Evolutionary conservation across 1,140 invertebrate genomes (phyloP), one percentile per base, ranked within the genome.

Genomic region (Penaeus japonicus): DNA sequence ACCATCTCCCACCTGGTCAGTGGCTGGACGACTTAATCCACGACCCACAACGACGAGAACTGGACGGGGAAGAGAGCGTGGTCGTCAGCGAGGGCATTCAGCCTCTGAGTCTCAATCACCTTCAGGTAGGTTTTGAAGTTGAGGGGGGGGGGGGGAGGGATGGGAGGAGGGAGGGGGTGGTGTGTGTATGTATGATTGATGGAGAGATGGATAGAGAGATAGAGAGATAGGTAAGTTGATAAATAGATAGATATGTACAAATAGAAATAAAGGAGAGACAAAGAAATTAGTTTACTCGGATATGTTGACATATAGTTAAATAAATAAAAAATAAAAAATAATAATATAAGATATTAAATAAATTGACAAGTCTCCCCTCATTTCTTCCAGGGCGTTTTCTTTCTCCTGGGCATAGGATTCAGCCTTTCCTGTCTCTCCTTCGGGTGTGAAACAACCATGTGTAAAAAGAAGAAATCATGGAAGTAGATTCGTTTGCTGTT

Each of bases 21-120:
- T 87, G 86, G 86, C 79, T 87, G 0, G 17, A 32, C 2, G 86
- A 87, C 79, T 30, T 87, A 5, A 87, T 87, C 18, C 82, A 87
- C 32, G 86, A 87, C 79, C 86, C 86, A 15, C n/a, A 77, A 24
- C 4, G 86, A 22, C 22, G 86, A 2, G 86, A 87, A 30, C 27
- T 12, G 0, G 18, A 27, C 10, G 79, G 83, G 4, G 78, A 47
- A 47, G 27, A 35, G 24, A 30, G 32, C 24, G 0, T 17, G 54
- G 1, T 20, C 1, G 1, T 18, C 35, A 4, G 18, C 4, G n/a
- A 20, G 0, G 4, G 18, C 15, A 73, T 2, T 54, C 86, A 87
- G 20, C 62, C 86, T n/a, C 79, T 87, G 0, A 80, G 86, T 22
- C 54, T 87, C 18, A 27, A 87, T 39, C 86, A 87, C 80, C 65